Evolutionary conservation across 2,113 vertebrate genomes (phyloP).

Genomic region (Lucifuga dentata): DNA sequence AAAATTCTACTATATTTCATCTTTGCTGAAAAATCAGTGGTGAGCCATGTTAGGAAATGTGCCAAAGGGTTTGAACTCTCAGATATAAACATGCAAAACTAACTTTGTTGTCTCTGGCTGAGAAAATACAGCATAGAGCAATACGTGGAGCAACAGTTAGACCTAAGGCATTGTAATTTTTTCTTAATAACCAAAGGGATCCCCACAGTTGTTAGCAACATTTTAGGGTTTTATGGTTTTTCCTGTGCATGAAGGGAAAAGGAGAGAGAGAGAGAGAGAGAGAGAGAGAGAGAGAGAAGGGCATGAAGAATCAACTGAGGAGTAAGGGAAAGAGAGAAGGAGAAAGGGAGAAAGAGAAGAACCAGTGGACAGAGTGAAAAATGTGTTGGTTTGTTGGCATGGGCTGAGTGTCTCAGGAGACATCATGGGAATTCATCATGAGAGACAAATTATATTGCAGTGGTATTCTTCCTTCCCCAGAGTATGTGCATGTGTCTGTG

Average conservation of each 20-base stretch:
- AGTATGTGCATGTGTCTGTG: constrained; percentile 15
- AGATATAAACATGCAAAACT: constrained; percentile 10
- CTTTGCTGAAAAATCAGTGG: background rate
- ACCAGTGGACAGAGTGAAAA: constrained; percentile 66
- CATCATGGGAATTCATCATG: constrained; percentile 75
- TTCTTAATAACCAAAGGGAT: constrained; percentile 36
- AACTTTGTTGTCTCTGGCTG: constrained; percentile 14
- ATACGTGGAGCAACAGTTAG: background rate
- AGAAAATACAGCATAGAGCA: constrained; percentile 4
- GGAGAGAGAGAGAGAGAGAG: constrained; percentile 37
- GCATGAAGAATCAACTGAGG: constrained; percentile 55
- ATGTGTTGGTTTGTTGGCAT: constrained; percentile 78
- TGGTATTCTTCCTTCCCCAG: constrained; percentile 40
- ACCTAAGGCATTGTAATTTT: constrained; percentile 11
- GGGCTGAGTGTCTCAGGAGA: constrained; percentile 73
- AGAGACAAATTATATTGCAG: constrained; percentile 76
- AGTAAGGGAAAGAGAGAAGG: constrained; percentile 26
- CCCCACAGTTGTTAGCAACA: constrained; percentile 30
- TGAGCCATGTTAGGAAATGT: constrained; percentile 9
- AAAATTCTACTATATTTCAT: background rate
- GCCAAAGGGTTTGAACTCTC: constrained; percentile 9
- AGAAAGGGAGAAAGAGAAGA: constrained; percentile 18
- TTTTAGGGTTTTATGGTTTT: constrained; percentile 17
- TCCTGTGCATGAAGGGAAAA: constrained; percentile 23
- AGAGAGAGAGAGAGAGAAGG: constrained; percentile 36